Base-by-base conservation (phyloP, 2,797 vertebrate species). In the Eulemur coronatus region DNA sequence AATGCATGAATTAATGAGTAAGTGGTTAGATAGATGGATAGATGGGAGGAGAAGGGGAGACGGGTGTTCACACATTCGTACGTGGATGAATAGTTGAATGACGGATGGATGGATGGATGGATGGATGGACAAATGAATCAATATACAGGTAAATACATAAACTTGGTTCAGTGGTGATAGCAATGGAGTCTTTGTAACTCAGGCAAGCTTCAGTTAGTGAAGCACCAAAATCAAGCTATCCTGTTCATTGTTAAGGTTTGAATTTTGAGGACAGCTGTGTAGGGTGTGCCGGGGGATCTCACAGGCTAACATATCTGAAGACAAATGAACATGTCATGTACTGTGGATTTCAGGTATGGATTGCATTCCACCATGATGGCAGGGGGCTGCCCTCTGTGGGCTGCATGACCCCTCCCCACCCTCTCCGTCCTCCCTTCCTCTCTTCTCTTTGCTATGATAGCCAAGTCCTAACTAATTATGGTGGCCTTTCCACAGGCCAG, bases 401-500 rank as follows among this genome's bases (percentile, higher is more conserved):
- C 30, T 2, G 4, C 10, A 0, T 38, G 0, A 43, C 43, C 41
- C 11, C 46, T 76, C 41, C 30, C 50, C 46, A 22, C 22, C 4
- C 1, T 3, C 38, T 13, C 61, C 26, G 0, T 5, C 14, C 24
- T 65, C 61, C 87, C 61, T 78, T 52, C 41, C 24, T 35, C 20
- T 67, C 18, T 43, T 24, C 1, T 80, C 28, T 9, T 41, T 13
- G 26, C 43, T 30, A 28, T 26, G 35, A 24, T 52, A 5, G 26
- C 78, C n/a, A 52, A 7, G 43, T 94, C 92, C 69, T 86, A 67
- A 93, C 89, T 84, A 86, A 91, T 96, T 48, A 82, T 57, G 33
- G 79, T 2, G 76, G 50, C 55, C 24, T 92, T 73, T 80, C 94
- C 61, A 80, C 75, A 86, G 75, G 24, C 1, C 0, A 61, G 86